A percentile compares a stretch with the other conserved stretches of the same genome.
Conservation (phyloP, 2,888 invertebrate genomes). For the Steinernema scapterisci region DNA sequence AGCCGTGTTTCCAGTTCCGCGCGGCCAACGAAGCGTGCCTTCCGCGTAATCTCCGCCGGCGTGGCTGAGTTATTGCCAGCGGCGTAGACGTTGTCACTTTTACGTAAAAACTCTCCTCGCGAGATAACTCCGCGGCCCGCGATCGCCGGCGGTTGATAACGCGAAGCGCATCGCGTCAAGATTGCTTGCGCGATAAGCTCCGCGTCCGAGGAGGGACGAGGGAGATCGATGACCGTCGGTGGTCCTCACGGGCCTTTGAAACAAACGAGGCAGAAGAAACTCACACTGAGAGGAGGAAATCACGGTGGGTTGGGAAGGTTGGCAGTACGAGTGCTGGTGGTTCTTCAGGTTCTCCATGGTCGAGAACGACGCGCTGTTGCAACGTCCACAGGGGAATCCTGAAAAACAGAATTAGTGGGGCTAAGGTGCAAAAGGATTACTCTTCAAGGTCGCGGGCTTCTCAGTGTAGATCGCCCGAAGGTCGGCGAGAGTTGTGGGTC, state of each 20-base stretch:
- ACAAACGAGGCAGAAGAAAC: no score
- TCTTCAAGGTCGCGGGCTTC: neutral
- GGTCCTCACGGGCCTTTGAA: neutral
- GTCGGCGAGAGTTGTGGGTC: neutral
- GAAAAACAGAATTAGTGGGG: conserved; percentile 8
- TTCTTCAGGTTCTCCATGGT: conserved; percentile 13
- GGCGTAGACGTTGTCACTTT: conserved; percentile 7
- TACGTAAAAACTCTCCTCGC: conserved; percentile 6
- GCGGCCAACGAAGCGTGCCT: neutral
- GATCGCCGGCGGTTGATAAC: conserved; percentile 25
- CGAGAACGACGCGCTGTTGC: neutral
- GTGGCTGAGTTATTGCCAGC: neutral
- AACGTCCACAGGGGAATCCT: conserved; percentile 2
- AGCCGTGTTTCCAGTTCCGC: neutral
- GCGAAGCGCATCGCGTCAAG: conserved; percentile 10
- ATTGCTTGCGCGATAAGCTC: conserved; percentile 16
- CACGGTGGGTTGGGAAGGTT: neutral
- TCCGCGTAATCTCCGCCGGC: neutral
- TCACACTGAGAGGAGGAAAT: conserved; percentile 17
- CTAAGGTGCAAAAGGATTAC: neutral
- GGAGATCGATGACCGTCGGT: neutral
- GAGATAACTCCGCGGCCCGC: neutral
- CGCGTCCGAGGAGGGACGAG: neutral
- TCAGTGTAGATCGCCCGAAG: no score
- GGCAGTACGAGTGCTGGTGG: conserved; percentile 5